Evolutionary conservation across 2,888 invertebrate genomes (phyloP).

Genomic region (Drosophila mayaguana): DNA sequence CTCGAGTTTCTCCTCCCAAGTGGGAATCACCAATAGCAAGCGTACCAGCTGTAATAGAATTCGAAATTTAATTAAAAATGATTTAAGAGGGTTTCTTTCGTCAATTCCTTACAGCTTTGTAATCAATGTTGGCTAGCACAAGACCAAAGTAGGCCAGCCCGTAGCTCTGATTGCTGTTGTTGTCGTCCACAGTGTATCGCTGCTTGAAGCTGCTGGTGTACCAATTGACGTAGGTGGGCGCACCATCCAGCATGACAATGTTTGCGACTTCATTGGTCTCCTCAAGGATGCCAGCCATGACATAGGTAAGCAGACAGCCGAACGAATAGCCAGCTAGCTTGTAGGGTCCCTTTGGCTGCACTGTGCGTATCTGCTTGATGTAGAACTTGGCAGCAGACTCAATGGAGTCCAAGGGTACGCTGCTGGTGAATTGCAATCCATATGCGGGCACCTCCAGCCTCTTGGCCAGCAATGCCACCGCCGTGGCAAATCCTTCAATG

Average conservation of each 20-base stretch:
- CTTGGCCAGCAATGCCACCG: conserved; percentile 90
- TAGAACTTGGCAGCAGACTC: conserved; percentile 90
- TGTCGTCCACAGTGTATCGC: conserved; percentile 83
- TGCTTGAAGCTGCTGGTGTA: conserved; percentile 89
- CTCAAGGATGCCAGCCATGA: conserved; percentile 95
- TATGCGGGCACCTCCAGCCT: conserved; percentile 91
- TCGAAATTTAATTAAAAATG: neutral
- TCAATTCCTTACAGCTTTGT: conserved; percentile 87
- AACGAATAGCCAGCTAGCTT: conserved; percentile 97
- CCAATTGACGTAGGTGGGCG: conserved; percentile 92
- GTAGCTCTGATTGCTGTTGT: conserved; percentile 88
- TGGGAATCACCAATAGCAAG: conserved; percentile 80
- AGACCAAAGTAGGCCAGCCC: conserved; percentile 93
- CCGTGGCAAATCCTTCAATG: conserved; percentile 93
- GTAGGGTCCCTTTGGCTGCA: conserved; percentile 94
- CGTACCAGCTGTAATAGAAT: conserved; percentile 77
- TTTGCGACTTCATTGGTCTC: conserved; percentile 84
- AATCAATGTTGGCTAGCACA: conserved; percentile 92
- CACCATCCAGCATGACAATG: conserved; percentile 94
- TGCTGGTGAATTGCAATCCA: conserved; percentile 94
- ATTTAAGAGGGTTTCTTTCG: neutral
- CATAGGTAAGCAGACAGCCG: conserved; percentile 97
- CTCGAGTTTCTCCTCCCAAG: conserved; percentile 85
- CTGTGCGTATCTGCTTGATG: conserved; percentile 89
- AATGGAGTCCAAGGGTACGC: conserved; percentile 91